Evolutionary conservation across 2,113 vertebrate genomes (phyloP).

Genomic region (Psephotus haematonotus): DNA sequence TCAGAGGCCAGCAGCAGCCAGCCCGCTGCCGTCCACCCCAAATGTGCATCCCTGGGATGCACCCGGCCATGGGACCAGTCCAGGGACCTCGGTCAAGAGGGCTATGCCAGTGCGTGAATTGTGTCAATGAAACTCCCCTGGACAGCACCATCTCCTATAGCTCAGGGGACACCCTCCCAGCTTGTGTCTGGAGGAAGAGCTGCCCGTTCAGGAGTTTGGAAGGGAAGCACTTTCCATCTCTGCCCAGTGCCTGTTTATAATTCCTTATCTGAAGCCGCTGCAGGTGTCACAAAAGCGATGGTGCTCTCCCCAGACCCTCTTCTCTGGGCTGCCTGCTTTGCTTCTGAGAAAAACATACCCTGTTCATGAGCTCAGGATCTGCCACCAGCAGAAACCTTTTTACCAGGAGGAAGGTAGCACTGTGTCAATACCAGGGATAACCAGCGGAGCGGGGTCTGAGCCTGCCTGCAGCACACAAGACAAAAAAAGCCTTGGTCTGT

Average conservation of each 20-base stretch:
- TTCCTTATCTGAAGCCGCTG: neutral
- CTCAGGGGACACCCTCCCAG: neutral
- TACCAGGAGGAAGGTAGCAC: neutral
- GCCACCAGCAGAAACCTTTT: neutral
- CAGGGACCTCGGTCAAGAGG: rapidly evolving
- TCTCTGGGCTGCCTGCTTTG: neutral
- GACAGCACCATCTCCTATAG: neutral
- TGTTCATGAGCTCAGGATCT: neutral
- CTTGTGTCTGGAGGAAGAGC: neutral
- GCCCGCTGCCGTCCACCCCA: neutral
- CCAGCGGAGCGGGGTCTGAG: neutral
- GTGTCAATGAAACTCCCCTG: neutral
- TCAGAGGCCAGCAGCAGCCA: neutral
- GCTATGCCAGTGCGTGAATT: neutral
- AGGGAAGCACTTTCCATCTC: neutral
- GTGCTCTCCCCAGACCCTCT: neutral
- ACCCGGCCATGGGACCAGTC: neutral
- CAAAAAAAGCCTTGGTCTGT: neutral
- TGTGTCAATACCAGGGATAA: neutral
- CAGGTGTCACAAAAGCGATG: neutral
- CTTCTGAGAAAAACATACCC: neutral
- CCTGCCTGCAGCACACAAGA: neutral
- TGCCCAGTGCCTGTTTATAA: neutral
- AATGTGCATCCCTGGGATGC: neutral
- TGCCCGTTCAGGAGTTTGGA: neutral